phyloP scores from a whole-genome alignment of 2,888 invertebrate species.

The Mactromeris polynyma region DNA sequence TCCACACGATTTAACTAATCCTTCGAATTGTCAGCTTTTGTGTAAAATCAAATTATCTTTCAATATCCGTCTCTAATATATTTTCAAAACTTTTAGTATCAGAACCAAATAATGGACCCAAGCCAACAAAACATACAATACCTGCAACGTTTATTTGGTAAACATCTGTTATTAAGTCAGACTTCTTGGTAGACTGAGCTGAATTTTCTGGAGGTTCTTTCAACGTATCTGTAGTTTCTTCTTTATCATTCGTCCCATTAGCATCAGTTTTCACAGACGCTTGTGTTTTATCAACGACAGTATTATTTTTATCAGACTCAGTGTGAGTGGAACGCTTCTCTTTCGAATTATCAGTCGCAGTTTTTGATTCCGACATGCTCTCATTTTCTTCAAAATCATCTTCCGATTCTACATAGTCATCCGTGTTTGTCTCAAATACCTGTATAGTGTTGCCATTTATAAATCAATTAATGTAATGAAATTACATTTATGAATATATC shows the following conservation, averaged over 20 bases:
- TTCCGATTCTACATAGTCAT: conserved; percentile 22
- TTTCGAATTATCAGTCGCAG: background rate
- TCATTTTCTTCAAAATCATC: background rate
- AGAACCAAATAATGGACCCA: background rate
- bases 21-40: too few species aligned
- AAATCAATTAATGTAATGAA: background rate
- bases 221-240: background rate
- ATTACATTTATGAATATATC: too few species aligned
- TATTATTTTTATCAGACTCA: background rate
- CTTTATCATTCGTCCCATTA: too few species aligned
- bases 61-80: too few species aligned
- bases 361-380: background rate
- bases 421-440: conserved; percentile 57
- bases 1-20: too few species aligned
- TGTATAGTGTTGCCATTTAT: background rate
- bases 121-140: background rate
- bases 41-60: too few species aligned
- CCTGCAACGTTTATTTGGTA: conserved; percentile 59
- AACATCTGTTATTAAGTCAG: conserved; percentile 48
- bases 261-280: background rate
- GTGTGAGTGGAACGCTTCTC: background rate
- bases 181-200: conserved; percentile 2
- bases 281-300: background rate
- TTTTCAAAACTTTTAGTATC: background rate
- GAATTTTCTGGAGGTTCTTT: background rate